Conservation (phyloP, 2,797 vertebrate species). For the Hyperoplus lanceolatus region DNA sequence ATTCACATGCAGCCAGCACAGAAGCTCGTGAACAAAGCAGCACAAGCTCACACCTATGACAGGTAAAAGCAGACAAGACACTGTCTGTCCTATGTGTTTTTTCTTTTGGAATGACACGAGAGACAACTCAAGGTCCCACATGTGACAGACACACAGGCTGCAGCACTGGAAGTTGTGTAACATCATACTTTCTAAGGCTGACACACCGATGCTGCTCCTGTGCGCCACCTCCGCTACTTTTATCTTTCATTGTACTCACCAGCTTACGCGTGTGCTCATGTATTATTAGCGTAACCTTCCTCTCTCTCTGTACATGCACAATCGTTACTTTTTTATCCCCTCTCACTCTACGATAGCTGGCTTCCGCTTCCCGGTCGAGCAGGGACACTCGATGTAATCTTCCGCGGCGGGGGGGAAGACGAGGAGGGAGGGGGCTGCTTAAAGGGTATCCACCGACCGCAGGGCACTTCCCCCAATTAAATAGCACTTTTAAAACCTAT, state of each 20-base stretch:
- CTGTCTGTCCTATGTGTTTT: background rate
- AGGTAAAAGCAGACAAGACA: no score
- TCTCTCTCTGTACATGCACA: slow-evolving; percentile 69
- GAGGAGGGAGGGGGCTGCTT: background rate
- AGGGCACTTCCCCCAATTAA: background rate
- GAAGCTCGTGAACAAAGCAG: background rate
- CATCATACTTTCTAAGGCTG: slow-evolving; percentile 37
- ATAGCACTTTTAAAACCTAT: rapidly evolving
- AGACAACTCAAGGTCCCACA: slow-evolving; percentile 67
- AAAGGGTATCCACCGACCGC: no score
- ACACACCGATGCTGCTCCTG: background rate
- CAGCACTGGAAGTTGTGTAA: slow-evolving; percentile 67
- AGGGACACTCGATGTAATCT: slow-evolving; percentile 52
- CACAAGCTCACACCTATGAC: background rate
- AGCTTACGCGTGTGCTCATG: slow-evolving; percentile 42
- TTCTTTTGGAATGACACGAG: slow-evolving; percentile 1
- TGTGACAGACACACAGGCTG: slow-evolving; percentile 38
- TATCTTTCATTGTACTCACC: slow-evolving; percentile 74
- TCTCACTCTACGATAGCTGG: slow-evolving; percentile 24
- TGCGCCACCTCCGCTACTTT: background rate
- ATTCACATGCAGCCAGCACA: background rate
- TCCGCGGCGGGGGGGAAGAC: slow-evolving; percentile 2
- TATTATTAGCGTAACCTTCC: slow-evolving; percentile 84
- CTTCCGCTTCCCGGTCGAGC: slow-evolving; percentile 89
- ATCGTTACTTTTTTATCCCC: slow-evolving; percentile 73